Evolutionary conservation across 2,797 vertebrate genomes (phyloP).

Genomic region (Leuciscus waleckii): DNA sequence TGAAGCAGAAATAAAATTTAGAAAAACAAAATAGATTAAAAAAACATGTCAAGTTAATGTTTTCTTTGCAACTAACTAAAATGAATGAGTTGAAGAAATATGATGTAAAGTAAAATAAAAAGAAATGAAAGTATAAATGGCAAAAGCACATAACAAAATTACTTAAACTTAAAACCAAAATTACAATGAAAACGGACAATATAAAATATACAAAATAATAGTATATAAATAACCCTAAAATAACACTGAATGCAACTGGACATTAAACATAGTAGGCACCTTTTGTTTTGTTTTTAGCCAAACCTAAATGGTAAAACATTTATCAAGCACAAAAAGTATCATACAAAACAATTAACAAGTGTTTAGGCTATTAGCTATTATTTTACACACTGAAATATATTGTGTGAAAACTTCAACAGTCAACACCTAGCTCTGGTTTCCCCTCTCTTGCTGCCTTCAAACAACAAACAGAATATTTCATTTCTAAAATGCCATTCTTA

Average conservation of each 20-base stretch:
- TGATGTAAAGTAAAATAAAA: neutral
- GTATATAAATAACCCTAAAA: neutral
- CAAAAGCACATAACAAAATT: neutral
- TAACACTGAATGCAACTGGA: neutral
- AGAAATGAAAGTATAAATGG: neutral
- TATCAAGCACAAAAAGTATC: neutral
- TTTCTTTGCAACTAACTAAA: neutral
- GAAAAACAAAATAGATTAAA: neutral
- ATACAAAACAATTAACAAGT: neutral
- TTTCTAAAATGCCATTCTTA: conserved; percentile 63
- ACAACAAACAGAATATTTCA: conserved; percentile 65
- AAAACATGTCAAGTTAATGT: neutral
- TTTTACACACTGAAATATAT: no score
- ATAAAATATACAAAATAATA: neutral
- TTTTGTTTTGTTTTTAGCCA: neutral
- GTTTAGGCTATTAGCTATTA: neutral
- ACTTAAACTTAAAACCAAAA: neutral
- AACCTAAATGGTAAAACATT: neutral
- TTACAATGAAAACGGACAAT: neutral
- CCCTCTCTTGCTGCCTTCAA: neutral
- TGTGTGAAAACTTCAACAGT: neutral
- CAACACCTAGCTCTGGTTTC: neutral
- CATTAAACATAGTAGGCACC: neutral
- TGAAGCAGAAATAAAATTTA: neutral
- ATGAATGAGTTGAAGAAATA: neutral